Conservation (phyloP, 2,113 vertebrate genomes). For the Seriola aureovittata region DNA sequence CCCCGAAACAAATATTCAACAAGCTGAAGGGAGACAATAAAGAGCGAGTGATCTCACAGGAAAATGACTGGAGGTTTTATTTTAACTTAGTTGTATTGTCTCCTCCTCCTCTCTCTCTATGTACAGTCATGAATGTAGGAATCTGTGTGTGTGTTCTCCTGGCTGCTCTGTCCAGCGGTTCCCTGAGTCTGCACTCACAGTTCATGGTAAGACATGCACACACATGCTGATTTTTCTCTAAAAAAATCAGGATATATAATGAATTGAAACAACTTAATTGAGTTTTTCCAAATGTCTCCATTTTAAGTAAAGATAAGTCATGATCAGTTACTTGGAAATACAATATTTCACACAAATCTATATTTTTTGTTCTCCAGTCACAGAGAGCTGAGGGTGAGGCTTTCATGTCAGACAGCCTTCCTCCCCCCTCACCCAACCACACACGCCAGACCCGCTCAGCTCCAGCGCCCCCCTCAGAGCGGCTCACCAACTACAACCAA, state of each 20-base stretch:
- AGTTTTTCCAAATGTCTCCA: too few species aligned
- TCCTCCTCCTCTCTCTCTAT: constrained; percentile 2
- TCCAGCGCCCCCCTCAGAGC: constrained; percentile 59
- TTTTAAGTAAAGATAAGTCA: too few species aligned
- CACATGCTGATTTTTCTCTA: background rate
- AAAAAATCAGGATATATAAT: background rate
- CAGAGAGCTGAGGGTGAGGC: constrained; percentile 59
- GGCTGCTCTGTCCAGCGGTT: constrained; percentile 79
- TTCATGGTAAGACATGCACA: constrained; percentile 59
- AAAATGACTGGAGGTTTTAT: background rate
- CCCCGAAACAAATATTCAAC: background rate
- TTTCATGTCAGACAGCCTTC: constrained; percentile 51
- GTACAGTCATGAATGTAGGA: constrained; percentile 82
- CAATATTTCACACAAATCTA: too few species aligned
- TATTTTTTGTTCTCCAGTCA: constrained; percentile 22
- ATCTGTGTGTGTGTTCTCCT: constrained; percentile 84
- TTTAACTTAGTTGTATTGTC: constrained; percentile 1
- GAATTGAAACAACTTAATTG: background rate
- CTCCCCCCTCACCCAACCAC: constrained; percentile 49
- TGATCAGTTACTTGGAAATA: too few species aligned
- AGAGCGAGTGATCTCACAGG: background rate
- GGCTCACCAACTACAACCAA: constrained; percentile 62
- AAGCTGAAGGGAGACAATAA: background rate
- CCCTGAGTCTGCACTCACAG: constrained; percentile 75
- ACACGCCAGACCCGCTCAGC: constrained; percentile 79